A percentile compares a stretch with the other conserved stretches of the same genome.
Conservation (phyloP, 1,140 invertebrate genomes). For the Lucilia cuprina region DNA sequence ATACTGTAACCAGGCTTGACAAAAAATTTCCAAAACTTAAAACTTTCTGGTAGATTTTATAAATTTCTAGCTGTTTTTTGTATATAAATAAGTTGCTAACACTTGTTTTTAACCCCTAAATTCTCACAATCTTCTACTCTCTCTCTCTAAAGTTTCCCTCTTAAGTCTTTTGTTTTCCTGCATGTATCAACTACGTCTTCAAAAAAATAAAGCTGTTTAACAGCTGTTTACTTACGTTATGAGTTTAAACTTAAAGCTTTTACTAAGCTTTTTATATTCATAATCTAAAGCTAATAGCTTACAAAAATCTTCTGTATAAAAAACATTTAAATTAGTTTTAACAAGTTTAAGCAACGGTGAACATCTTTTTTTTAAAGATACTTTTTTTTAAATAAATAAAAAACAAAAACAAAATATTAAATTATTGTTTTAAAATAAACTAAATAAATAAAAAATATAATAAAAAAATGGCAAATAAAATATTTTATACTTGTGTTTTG, state of each 20-base stretch:
- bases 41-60: too few species aligned
- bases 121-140: too few species aligned
- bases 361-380: background rate
- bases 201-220: background rate
- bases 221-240: background rate
- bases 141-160: slow-evolving; percentile 40
- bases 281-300: background rate
- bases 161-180: slow-evolving; percentile 43
- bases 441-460: background rate
- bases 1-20: too few species aligned
- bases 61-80: too few species aligned
- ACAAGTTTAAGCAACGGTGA: background rate
- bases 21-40: too few species aligned
- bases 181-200: background rate
- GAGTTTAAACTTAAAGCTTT: background rate
- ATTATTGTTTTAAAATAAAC: background rate
- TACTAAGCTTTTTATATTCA: background rate
- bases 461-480: background rate
- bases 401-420: background rate
- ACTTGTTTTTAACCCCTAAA: too few species aligned
- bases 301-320: slow-evolving; percentile 4
- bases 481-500: background rate
- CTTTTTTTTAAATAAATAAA: background rate
- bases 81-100: too few species aligned
- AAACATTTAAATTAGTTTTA: slow-evolving; percentile 19